phyloP scores from a whole-genome alignment of 1,140 invertebrate species.

The Trichogramma pretiosum region DNA sequence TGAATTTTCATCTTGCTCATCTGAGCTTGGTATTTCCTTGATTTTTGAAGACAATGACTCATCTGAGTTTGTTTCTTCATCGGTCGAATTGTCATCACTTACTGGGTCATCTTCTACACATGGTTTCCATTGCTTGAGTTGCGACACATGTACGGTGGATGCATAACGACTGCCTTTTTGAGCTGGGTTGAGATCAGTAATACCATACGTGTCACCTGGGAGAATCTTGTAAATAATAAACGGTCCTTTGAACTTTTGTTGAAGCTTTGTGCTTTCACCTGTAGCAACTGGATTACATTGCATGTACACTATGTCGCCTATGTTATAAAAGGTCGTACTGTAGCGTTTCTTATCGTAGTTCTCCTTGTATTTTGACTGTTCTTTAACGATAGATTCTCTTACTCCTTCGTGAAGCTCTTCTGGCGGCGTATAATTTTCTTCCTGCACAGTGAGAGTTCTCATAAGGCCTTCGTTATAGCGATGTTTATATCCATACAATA shows the following conservation, averaged over 20 bases:
- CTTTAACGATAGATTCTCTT: conserved; percentile 6
- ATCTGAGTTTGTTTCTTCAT: no score
- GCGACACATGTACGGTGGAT: conserved; percentile 14
- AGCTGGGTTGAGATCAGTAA: conserved; percentile 4
- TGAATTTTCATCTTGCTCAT: no score
- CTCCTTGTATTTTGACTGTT: conserved; percentile 11
- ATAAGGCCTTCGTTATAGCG: background rate
- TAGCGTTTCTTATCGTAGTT: conserved; percentile 7
- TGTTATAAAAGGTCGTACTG: conserved; percentile 11
- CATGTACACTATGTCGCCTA: conserved; percentile 19
- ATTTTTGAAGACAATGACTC: no score
- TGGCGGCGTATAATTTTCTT: conserved; percentile 9
- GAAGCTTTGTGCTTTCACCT: conserved; percentile 18
- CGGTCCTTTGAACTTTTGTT: conserved; percentile 15
- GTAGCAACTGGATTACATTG: conserved; percentile 9
- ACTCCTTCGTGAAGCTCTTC: conserved; percentile 3
- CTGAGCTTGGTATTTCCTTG: no score
- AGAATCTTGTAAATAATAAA: conserved; percentile 5
- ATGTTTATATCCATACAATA: conserved; percentile 17
- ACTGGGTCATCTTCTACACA: no score
- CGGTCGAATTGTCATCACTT: no score
- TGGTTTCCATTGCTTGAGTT: no score
- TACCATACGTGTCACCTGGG: conserved; percentile 7
- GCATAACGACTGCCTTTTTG: background rate
- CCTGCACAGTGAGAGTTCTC: background rate